Evolutionary conservation across 2,888 invertebrate species (phyloP), one percentile per base, ranked within the genome.

Genomic region (Eristalis intricaria): DNA sequence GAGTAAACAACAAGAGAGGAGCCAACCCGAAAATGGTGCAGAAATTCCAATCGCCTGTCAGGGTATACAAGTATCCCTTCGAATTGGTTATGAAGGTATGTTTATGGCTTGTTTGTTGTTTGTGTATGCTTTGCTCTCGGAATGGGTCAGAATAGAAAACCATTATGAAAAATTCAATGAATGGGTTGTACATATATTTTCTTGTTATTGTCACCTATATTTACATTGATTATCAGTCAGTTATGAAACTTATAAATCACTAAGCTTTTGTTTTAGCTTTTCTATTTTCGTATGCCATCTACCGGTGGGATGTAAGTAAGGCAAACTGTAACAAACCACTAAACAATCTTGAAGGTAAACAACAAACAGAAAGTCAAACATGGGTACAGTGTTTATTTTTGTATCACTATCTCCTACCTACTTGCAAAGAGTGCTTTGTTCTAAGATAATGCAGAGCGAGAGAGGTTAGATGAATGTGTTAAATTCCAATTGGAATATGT

Each of bases 71-170:
- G 94, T 96, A 97, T 93, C 96, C 98, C 71, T 99, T 99, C 94
- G 98, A 98, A 94, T 95, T 99, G 93, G 98, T 98, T 90, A 98
- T 99, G 98, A 96, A 96, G 94, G 98, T 98, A 94, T 95, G 97
- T 90, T 64, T 35, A 7, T 40, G 65, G 5, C 13, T 26, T 38
- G 56, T 66, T 56, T n/a, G 29, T 75, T 74, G 66, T 40, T 56
- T 40, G 66, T 66, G 11, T 58, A 23, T 22, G 2, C 43, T n/a
- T 3, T 50, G 43, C n/a, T n/a, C n/a, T n/a, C n/a, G n/a, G n/a
- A n/a, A n/a, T 43, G 43, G 43, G 50, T 43, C 43, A 43, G 43
- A 19, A 8, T 5, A 50, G n/a, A n/a, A 3, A 19, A n/a, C 23
- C 23, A 32, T n/a, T 38, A 40, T 63, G 58, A 23, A 65, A 56